phyloP scores from a whole-genome alignment of 2,888 invertebrate species.

The Stomorhina lunata region DNA sequence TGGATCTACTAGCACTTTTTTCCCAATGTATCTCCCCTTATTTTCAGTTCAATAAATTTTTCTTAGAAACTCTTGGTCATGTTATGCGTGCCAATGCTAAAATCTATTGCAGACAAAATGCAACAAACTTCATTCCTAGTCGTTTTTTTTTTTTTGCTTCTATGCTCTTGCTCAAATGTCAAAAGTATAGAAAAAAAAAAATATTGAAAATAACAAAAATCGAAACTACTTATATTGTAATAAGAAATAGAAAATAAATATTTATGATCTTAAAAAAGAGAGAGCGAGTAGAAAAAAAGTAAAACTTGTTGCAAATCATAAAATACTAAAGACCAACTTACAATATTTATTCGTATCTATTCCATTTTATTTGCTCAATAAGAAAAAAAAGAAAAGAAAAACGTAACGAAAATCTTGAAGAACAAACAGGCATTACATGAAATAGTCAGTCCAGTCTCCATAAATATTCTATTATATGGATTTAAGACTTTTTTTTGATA shows the following conservation, averaged over 20 bases:
- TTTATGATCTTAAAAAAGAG: no score
- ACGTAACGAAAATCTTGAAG: no score
- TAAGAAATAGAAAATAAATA: constrained; percentile 47
- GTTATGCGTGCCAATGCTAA: constrained; percentile 62
- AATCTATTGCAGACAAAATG: constrained; percentile 48
- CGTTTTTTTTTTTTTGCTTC: neutral
- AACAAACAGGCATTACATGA: constrained; percentile 19
- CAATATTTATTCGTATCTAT: constrained; percentile 39
- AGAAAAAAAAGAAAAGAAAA: neutral
- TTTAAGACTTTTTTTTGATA: no score
- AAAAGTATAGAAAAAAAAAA: constrained; percentile 37
- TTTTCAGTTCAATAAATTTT: constrained; percentile 46
- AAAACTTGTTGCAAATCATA: constrained; percentile 66
- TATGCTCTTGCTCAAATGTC: constrained; percentile 29
- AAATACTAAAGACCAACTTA: constrained; percentile 52
- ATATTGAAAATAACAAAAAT: neutral
- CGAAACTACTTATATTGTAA: neutral
- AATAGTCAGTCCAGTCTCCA: constrained; percentile 45
- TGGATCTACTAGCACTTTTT: neutral
- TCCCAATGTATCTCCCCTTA: neutral
- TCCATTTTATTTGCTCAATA: constrained; percentile 17
- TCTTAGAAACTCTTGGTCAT: constrained; percentile 58
- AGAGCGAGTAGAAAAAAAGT: constrained; percentile 22
- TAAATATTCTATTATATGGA: no score
- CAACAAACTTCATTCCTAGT: constrained; percentile 5